phyloP scores from a whole-genome alignment of 2,113 vertebrate genomes.

The Etheostoma cragini region DNA sequence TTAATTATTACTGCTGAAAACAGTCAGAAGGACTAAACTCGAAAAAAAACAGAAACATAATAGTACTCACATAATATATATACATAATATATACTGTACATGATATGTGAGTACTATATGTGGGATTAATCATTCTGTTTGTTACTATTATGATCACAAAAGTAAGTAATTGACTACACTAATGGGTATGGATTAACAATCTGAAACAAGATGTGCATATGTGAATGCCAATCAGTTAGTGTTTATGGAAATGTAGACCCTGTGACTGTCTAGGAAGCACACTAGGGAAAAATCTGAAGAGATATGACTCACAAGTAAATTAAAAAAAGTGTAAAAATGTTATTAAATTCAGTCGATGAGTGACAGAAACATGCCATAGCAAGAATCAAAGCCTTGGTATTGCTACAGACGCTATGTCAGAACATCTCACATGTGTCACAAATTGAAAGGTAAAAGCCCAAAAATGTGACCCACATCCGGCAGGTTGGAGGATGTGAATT shows the following conservation, averaged over 20 bases:
- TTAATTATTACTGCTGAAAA: constrained; percentile 6
- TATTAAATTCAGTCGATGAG: constrained; percentile 38
- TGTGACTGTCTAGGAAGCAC: constrained; percentile 10
- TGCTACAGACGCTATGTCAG: constrained; percentile 29
- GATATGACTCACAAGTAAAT: constrained; percentile 37
- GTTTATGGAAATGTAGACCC: constrained; percentile 4
- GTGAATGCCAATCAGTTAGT: background rate
- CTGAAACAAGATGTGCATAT: background rate
- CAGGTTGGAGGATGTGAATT: constrained; percentile 51
- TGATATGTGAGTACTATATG: background rate
- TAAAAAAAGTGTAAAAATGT: constrained; percentile 35
- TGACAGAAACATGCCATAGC: constrained; percentile 33
- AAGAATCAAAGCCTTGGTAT: constrained; percentile 42
- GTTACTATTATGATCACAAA: background rate
- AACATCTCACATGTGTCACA: constrained; percentile 45
- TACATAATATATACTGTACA: too few relatives aligned
- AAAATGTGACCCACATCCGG: constrained; percentile 48
- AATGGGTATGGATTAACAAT: background rate
- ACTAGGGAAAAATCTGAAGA: constrained; percentile 28
- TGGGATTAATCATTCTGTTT: background rate
- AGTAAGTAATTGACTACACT: background rate
- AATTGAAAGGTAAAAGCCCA: constrained; percentile 53
- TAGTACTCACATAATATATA: too few relatives aligned
- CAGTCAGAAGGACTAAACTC: background rate
- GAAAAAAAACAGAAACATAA: background rate